Percentiles rank a stretch among this genome's conserved stretches.
Evolutionary conservation across 2,888 invertebrate species (phyloP).

Genomic region (Oscheius sp.): DNA sequence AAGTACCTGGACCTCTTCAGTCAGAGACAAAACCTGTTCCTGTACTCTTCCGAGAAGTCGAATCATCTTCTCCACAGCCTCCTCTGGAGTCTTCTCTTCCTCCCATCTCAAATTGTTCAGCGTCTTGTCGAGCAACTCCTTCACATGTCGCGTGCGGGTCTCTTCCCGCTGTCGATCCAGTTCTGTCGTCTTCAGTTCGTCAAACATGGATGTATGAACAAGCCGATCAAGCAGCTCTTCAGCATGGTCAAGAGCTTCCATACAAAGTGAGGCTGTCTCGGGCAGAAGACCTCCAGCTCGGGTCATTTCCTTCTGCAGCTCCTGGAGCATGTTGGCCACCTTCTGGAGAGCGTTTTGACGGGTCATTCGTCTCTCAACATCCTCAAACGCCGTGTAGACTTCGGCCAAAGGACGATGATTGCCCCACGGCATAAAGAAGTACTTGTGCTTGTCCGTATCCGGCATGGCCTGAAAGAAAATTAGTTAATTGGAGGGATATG

Average conservation of each 20-base stretch:
- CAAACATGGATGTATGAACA: background rate
- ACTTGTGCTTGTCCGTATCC: slow-evolving; percentile 59
- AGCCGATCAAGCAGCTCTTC: slow-evolving; percentile 42
- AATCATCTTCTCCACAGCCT: slow-evolving; percentile 35
- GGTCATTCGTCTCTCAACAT: slow-evolving; percentile 58
- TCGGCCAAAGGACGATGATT: slow-evolving; percentile 67
- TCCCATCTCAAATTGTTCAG: slow-evolving; percentile 38
- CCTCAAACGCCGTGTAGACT: slow-evolving; percentile 59
- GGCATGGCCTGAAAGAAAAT: slow-evolving; percentile 61
- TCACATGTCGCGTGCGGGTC: slow-evolving; percentile 22
- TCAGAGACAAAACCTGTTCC: slow-evolving; percentile 17
- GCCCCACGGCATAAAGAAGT: slow-evolving; percentile 70
- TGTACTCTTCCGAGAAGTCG: slow-evolving; percentile 36
- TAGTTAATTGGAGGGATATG: background rate
- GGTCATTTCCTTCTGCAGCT: slow-evolving; percentile 8
- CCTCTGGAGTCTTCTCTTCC: slow-evolving; percentile 16
- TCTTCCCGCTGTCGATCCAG: slow-evolving; percentile 39
- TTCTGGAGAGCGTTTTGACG: slow-evolving; percentile 58
- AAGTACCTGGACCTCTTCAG: slow-evolving; percentile 32
- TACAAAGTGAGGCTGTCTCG: slow-evolving; percentile 43
- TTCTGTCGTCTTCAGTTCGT: slow-evolving; percentile 9
- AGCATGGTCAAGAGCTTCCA: slow-evolving; percentile 44
- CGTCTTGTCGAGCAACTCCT: slow-evolving; percentile 1
- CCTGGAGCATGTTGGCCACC: slow-evolving; percentile 30
- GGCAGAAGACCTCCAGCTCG: slow-evolving; percentile 41